phyloP scores from a whole-genome alignment of 2,797 vertebrate species.

The Pseudotriccus pelzelni region DNA sequence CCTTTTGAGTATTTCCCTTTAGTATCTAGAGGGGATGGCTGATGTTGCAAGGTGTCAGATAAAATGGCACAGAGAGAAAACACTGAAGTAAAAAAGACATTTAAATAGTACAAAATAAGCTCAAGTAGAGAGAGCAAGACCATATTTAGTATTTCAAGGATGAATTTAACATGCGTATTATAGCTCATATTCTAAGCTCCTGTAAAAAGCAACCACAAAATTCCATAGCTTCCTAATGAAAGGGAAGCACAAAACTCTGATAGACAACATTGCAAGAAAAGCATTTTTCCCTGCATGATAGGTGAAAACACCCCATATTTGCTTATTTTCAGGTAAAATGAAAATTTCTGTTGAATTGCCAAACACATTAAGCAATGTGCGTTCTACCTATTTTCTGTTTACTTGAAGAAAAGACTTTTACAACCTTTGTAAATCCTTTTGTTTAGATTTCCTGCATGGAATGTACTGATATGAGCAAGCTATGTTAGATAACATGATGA shows the following conservation, averaged over 20 bases:
- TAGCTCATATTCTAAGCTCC: not conserved
- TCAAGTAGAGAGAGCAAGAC: not conserved
- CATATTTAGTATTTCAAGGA: not conserved
- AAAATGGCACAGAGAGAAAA: not conserved
- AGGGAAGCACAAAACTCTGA: not conserved
- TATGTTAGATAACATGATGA: conserved; percentile 15
- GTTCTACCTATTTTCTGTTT: conserved; percentile 32
- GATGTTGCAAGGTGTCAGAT: not conserved
- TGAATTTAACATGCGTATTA: not conserved
- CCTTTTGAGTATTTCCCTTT: not conserved
- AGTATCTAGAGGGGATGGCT: not conserved
- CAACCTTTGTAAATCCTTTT: conserved; percentile 32
- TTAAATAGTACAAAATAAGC: not conserved
- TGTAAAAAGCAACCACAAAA: conserved; percentile 12
- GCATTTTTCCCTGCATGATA: not conserved
- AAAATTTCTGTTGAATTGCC: not conserved
- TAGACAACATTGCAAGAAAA: conserved; percentile 30
- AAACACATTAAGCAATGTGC: not conserved
- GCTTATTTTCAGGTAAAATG: conserved; percentile 9
- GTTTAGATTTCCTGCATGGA: conserved; percentile 33
- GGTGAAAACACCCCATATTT: not conserved
- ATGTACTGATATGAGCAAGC: conserved; percentile 8
- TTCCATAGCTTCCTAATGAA: not conserved
- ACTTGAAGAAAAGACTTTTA: conserved; percentile 54
- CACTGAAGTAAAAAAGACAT: not conserved